Evolutionary conservation across 2,113 vertebrate genomes (phyloP).

Genomic region (Laterallus jamaicensis): DNA sequence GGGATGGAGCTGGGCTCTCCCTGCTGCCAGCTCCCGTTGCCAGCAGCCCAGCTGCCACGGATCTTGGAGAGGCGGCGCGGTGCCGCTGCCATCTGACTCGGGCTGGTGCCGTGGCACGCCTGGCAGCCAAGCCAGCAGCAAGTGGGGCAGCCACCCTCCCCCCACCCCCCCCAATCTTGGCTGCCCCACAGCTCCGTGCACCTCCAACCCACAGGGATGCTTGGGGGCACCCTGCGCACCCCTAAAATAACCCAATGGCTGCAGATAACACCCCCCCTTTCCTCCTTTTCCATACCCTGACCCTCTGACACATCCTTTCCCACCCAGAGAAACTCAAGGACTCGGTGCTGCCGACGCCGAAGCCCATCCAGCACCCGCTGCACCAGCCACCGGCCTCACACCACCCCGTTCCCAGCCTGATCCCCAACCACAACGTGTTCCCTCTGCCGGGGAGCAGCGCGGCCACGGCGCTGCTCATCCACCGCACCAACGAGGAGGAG

Average conservation of each 20-base stretch:
- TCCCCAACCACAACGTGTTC: conserved; percentile 86
- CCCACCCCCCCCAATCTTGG: neutral
- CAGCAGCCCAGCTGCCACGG: neutral
- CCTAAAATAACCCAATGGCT: neutral
- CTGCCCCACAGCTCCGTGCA: fast-evolving
- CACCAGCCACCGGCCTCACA: conserved; percentile 80
- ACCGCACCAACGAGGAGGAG: conserved; percentile 94
- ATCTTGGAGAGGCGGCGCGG: neutral
- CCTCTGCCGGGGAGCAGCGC: conserved; percentile 80
- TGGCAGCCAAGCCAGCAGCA: neutral
- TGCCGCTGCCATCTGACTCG: neutral
- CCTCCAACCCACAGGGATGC: fast-evolving
- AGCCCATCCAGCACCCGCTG: conserved; percentile 86
- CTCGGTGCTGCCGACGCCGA: conserved; percentile 80
- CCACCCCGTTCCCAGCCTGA: conserved; percentile 86
- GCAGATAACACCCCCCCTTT: fast-evolving
- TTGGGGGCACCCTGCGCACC: fast-evolving
- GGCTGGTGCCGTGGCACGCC: fast-evolving
- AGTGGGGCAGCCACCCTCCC: neutral
- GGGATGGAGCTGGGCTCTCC: neutral
- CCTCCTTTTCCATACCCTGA: neutral
- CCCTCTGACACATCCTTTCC: fast-evolving
- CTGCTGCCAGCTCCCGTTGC: neutral
- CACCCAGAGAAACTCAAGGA: conserved; percentile 94
- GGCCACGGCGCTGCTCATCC: conserved; percentile 84